These are phyloP conservation scores for Staurois parvus DNA, from an alignment of 2,797 vertebrate species.

Conservation along the genomic window DNA sequence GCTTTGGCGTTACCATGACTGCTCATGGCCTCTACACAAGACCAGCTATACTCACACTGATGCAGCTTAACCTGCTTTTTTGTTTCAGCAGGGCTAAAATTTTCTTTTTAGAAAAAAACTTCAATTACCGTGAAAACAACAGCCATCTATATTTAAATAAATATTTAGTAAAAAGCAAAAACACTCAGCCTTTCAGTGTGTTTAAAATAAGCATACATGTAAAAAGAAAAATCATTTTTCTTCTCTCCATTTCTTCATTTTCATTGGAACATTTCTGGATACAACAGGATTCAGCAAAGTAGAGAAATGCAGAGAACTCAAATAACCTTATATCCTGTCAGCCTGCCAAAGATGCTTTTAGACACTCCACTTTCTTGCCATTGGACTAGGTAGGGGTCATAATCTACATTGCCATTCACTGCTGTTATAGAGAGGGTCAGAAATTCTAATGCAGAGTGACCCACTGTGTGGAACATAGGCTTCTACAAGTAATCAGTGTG, in stretches of 20 bases:
- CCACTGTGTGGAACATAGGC: not conserved
- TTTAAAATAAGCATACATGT: too few relatives aligned
- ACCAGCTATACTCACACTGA: too few relatives aligned
- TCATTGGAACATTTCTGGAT: not conserved
- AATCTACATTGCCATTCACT: not conserved
- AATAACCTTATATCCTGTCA: not conserved
- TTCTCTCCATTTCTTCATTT: not conserved
- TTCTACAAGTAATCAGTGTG: conserved; percentile 18
- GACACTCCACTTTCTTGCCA: not conserved
- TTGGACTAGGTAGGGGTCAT: conserved; percentile 23
- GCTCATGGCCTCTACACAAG: too few relatives aligned
- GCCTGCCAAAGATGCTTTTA: conserved; percentile 36
- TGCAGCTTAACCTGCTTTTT: too few relatives aligned
- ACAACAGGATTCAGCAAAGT: not conserved
- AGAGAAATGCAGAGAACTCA: not conserved
- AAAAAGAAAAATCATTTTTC: not conserved
- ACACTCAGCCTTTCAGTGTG: too few relatives aligned
- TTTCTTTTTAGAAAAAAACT: too few relatives aligned
- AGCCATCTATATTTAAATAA: too few relatives aligned
- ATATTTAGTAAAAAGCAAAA: too few relatives aligned
- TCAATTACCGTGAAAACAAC: too few relatives aligned
- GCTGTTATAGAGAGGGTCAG: conserved; percentile 2
- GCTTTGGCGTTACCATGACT: too few relatives aligned
- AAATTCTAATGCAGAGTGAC: not conserved
- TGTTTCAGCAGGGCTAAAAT: too few relatives aligned